Evolutionary conservation across 2,888 invertebrate genomes (phyloP).

Genomic region (Dolichopus griseipennis): DNA sequence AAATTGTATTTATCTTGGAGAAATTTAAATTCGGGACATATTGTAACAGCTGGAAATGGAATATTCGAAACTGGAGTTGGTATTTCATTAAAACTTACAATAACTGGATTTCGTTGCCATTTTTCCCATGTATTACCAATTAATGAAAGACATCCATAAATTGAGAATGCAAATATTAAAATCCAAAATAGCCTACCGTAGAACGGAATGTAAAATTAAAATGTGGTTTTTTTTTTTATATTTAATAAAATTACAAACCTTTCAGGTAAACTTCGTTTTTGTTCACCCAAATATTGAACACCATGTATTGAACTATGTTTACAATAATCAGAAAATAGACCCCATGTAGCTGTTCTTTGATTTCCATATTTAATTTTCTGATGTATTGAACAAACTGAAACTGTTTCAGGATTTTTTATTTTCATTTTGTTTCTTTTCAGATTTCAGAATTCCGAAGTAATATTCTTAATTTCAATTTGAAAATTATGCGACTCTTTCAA

Average conservation of each 20-base stretch:
- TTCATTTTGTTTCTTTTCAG: too few species aligned
- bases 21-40: conserved; percentile 19
- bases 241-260: conserved; percentile 34
- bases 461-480: too few species aligned
- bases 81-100: conserved; percentile 57
- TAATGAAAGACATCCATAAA: conserved; percentile 47
- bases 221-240: not conserved
- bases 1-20: conserved; percentile 9
- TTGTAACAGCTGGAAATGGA: conserved; percentile 20
- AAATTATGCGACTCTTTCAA: too few species aligned
- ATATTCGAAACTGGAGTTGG: conserved; percentile 40
- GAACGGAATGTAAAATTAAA: not conserved
- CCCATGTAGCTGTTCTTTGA: conserved; percentile 27
- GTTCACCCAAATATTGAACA: conserved; percentile 52
- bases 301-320: conserved; percentile 54
- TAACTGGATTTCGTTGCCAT: conserved; percentile 54
- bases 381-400: not conserved
- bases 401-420: not conserved
- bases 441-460: too few species aligned
- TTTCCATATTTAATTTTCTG: conserved; percentile 18
- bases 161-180: conserved; percentile 46
- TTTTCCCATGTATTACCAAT: conserved; percentile 52
- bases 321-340: conserved; percentile 47
- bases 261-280: conserved; percentile 46
- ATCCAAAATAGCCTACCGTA: conserved; percentile 40